These are phyloP conservation scores for Drosophila lacteicornis DNA, from an alignment of 1,140 invertebrate species.

Conservation along the genomic window DNA sequence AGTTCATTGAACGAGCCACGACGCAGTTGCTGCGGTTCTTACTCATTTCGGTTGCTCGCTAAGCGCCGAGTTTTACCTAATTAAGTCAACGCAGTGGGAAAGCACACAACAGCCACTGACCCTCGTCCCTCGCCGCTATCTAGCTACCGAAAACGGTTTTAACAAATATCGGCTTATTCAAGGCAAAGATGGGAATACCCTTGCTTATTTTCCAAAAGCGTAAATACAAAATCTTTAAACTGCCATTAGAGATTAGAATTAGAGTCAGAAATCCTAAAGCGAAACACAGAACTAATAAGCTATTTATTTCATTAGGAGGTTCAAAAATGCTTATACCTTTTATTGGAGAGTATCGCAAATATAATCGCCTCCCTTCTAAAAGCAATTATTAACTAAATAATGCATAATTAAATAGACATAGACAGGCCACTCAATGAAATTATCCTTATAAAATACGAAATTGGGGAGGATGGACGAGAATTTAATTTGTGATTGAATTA, in stretches of 20 bases:
- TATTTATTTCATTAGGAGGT: too few relatives aligned
- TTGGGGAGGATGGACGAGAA: not conserved
- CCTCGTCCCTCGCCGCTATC: not conserved
- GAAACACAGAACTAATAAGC: too few relatives aligned
- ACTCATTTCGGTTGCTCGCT: slow-evolving; percentile 52
- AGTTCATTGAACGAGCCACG: slow-evolving; percentile 66
- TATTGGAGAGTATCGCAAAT: not conserved
- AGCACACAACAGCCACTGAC: slow-evolving; percentile 17
- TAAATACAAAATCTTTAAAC: too few relatives aligned
- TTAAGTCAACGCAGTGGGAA: slow-evolving; percentile 70
- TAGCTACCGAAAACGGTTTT: not conserved
- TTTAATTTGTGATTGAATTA: not conserved
- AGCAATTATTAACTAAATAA: slow-evolving; percentile 59
- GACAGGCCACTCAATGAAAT: slow-evolving; percentile 33
- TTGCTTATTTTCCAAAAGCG: not conserved
- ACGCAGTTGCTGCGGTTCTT: slow-evolving; percentile 50
- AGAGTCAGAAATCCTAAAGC: too few relatives aligned
- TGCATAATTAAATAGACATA: slow-evolving; percentile 33
- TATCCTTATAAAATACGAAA: slow-evolving; percentile 21
- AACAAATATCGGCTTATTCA: not conserved
- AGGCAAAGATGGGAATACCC: not conserved
- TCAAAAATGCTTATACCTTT: not conserved
- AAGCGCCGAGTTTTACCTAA: slow-evolving; percentile 67
- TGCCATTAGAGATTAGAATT: too few relatives aligned
- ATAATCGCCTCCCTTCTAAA: slow-evolving; percentile 7